Evolutionary conservation across 30 jellyfish, hydroid and myxozoan genomes (phyloP), one percentile per base, ranked within the genome.

Genomic region (Cassiopea xamachana): DNA sequence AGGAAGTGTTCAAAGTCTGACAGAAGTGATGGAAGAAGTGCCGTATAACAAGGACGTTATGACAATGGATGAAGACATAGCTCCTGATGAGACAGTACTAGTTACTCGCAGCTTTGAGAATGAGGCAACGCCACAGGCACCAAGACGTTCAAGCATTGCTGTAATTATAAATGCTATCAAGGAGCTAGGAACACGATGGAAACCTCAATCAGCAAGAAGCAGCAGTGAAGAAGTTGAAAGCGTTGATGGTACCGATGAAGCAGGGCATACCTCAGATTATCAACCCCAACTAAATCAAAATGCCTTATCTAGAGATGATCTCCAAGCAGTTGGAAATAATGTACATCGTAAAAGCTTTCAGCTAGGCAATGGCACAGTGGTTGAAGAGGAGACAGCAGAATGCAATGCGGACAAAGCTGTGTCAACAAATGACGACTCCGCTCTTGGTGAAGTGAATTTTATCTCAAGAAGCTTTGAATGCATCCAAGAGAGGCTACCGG

Each of bases 81-180:
- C 95, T 7, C 90, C 95, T 0, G 89, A 88, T 79, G 95, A 88
- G 64, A 88, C 79, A 19, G 43, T 88, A 12, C 81, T 88, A 7
- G 90, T 88, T 10, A 88, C 95, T 59, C 86, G 95, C 8, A 78
- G 90, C 81, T 88, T 88, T 69, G 95, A 88, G 76, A 78, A 79
- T 67, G 75, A 88, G 64, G 90, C 95, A 43, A 49, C 86, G n/a
- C 80, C 89, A 67, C 73, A 44, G 14, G 80, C 62, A 18, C 87
- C 90, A n/a, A 58, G 95, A 46, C 90, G 95, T 18, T 88, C 95
- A 64, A 88, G 95, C 69, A 88, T 88, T 60, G 86, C 95, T 19
- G 83, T 72, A 44, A 49, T 88, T 47, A 46, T 88, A 19, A 67
- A 69, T 48, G 73, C 71, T 44, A 88, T 88, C 39, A 88, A 80